Evolutionary conservation across 2,113 vertebrate species (phyloP), one percentile per base, ranked within the genome.

Genomic region (Cryptomyrus ogoouensis): DNA sequence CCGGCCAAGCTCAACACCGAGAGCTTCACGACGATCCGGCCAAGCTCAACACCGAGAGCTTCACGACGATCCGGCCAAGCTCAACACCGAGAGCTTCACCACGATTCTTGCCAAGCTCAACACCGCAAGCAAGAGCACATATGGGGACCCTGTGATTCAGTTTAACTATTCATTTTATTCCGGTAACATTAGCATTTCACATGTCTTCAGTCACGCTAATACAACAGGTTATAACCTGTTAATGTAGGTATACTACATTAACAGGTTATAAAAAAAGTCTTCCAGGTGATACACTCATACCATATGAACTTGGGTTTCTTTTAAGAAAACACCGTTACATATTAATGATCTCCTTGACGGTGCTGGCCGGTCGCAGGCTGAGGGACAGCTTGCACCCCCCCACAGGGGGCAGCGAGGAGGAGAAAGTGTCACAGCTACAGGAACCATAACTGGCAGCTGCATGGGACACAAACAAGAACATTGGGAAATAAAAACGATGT

Each of bases 401-500:
- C 7, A 21, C 44, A 50, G 42, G 31, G 24, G 8, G 3, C 24
- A 3, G 12, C 0, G 13, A 39, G 21, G 44, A 17, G 47, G 0
- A 27, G 85, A n/a, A 42, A 12, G 2, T 19, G 46, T 46, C 80
- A 44, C 9, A 50, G 53, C 27, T 19, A 35, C 1, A 17, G 49
- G 5, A 87, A n/a, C 62, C 31, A 74, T 47, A 91, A 90, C 87
- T 85, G 58, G n/a, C n/a, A 4, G 2, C 31, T 88, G 52, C 31
- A 90, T 90, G 31, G 31, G 7, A 13, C 27, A 35, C 12, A 87
- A 31, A 15, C 49, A 17, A 24, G 15, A 46, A 17, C 8, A 44
- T 3, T n/a, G 35, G 52, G 49, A 44, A 88, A n/a, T 84, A 85
- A 85, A 88, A 90, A 87, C 42, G 50, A 90, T n/a, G 83, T 35